Conservation (phyloP, 2,888 invertebrate species). For the Ormyrus rosae region DNA sequence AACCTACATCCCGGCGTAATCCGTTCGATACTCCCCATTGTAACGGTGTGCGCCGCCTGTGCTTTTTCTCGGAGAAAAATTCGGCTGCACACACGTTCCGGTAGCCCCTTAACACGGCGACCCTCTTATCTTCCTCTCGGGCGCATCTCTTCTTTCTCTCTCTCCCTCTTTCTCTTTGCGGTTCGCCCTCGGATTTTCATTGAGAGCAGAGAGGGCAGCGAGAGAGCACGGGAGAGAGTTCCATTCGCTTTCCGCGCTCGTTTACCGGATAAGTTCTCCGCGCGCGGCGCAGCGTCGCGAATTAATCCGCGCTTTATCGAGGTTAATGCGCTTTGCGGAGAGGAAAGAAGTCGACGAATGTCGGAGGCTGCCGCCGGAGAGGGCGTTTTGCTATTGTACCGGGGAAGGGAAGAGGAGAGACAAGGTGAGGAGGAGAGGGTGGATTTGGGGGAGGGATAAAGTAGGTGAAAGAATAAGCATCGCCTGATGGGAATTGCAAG, state of each 20-base stretch:
- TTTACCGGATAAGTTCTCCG: slow-evolving; percentile 48
- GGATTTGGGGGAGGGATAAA: neutral
- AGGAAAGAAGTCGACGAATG: slow-evolving; percentile 5
- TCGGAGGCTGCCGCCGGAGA: neutral
- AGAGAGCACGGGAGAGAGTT: neutral
- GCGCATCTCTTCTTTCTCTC: neutral
- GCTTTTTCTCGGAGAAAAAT: neutral
- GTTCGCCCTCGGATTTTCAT: neutral
- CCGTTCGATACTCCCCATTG: slow-evolving; percentile 48
- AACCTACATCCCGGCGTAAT: slow-evolving; percentile 47
- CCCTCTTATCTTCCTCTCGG: slow-evolving; percentile 26
- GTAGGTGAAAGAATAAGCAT: slow-evolving; percentile 14
- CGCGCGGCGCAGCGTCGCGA: slow-evolving; percentile 33
- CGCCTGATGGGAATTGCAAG: slow-evolving; percentile 6
- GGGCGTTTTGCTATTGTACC: neutral
- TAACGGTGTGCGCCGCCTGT: neutral
- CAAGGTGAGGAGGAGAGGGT: neutral
- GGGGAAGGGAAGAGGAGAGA: neutral
- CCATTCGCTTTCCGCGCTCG: slow-evolving; percentile 15
- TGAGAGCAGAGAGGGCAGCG: neutral
- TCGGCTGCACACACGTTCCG: neutral
- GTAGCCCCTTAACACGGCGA: slow-evolving; percentile 38
- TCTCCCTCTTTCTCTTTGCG: neutral
- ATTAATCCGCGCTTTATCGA: slow-evolving; percentile 54
- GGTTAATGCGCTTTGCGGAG: slow-evolving; percentile 41